Evolutionary conservation across 2,797 vertebrate genomes (phyloP).

Genomic region (Varecia variegata): DNA sequence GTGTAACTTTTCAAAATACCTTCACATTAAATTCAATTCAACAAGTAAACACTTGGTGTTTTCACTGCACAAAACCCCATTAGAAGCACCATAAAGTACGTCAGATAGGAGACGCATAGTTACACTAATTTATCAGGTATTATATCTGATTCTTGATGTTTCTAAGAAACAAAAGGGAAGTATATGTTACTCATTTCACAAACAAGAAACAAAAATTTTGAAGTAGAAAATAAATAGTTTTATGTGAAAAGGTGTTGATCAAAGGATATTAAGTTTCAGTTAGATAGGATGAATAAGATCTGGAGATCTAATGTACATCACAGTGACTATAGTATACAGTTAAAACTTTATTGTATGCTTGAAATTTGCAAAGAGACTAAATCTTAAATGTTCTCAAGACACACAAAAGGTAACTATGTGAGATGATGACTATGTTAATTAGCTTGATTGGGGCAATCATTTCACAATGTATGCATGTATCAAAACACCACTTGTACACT

Average conservation of each 20-base stretch:
- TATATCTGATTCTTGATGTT: background rate
- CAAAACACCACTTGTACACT: background rate
- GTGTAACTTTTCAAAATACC: slow-evolving; percentile 44
- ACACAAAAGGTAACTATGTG: background rate
- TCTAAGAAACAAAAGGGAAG: background rate
- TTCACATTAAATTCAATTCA: background rate
- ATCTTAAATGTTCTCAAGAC: background rate
- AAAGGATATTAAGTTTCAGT: background rate
- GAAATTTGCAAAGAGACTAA: background rate
- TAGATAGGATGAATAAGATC: background rate
- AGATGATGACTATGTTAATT: background rate
- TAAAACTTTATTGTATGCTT: background rate
- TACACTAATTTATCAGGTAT: background rate
- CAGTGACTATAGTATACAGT: background rate
- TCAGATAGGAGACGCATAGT: background rate
- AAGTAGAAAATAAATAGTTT: background rate
- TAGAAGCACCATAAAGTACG: background rate
- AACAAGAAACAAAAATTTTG: slow-evolving; percentile 13
- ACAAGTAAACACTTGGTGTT: background rate
- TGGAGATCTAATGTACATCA: background rate
- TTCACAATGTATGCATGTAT: background rate
- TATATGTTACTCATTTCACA: background rate
- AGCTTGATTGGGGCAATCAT: background rate
- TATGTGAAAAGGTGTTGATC: background rate
- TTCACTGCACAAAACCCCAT: background rate